Conservation (phyloP, 2,888 invertebrate species). For the Willowsia nigromaculata region DNA sequence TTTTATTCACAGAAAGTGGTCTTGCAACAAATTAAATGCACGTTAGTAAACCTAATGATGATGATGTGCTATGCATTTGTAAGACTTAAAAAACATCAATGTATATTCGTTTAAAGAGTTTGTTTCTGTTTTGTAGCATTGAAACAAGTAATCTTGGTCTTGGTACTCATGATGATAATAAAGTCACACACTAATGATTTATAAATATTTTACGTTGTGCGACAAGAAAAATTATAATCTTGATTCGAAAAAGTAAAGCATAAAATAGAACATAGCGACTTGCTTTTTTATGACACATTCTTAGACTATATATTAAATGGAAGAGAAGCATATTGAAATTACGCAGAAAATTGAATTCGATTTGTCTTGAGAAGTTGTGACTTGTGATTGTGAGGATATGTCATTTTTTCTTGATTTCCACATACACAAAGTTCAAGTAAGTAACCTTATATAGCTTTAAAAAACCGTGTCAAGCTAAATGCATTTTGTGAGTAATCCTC, state of each 20-base stretch:
- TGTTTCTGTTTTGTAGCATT: no score
- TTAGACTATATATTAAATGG: no score
- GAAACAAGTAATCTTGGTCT: background rate
- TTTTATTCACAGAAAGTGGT: constrained; percentile 24
- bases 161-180: background rate
- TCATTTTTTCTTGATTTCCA: constrained; percentile 18
- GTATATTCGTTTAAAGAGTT: no score
- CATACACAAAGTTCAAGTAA: constrained; percentile 8
- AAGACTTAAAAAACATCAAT: no score
- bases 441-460: constrained; percentile 35
- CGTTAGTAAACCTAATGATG: background rate
- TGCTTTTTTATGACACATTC: no score
- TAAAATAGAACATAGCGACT: no score
- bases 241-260: no score
- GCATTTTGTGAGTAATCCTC: constrained; percentile 45
- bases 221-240: no score
- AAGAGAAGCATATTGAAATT: no score
- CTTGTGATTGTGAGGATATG: background rate
- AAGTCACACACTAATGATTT: no score
- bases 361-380: constrained; percentile 29
- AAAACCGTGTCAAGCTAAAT: constrained; percentile 36
- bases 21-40: constrained; percentile 18
- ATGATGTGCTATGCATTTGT: background rate
- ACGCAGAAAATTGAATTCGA: background rate
- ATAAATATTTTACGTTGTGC: background rate